phyloP scores from a whole-genome alignment of 2,888 invertebrate species.

The Megamerina dolium region DNA sequence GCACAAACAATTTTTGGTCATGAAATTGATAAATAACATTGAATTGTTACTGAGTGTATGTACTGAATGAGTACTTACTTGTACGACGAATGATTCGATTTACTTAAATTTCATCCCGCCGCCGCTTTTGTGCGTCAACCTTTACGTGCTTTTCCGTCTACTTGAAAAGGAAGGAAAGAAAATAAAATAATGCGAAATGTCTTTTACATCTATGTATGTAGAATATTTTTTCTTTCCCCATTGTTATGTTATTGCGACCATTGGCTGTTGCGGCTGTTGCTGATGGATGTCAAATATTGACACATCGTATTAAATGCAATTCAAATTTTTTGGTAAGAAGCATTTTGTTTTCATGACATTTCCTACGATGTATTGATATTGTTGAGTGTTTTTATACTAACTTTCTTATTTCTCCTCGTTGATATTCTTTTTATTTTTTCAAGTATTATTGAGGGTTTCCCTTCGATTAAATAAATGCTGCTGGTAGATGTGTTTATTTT shows the following conservation, averaged over 20 bases:
- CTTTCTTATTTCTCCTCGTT: not conserved
- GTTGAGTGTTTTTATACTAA: not conserved
- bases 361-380: too few relatives aligned
- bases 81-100: too few relatives aligned
- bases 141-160: not conserved
- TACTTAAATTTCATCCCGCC: too few relatives aligned
- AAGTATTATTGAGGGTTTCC: not conserved
- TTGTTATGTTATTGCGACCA: not conserved
- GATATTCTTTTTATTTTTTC: not conserved
- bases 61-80: too few relatives aligned
- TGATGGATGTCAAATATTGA: conserved; percentile 16
- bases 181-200: too few relatives aligned
- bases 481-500: not conserved
- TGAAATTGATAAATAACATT: conserved; percentile 23
- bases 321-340: conserved; percentile 5
- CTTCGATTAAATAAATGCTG: not conserved
- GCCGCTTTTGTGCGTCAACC: not conserved
- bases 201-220: too few relatives aligned
- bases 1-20: conserved; percentile 12
- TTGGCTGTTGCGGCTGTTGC: conserved; percentile 4
- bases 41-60: not conserved
- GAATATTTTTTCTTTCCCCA: too few relatives aligned
- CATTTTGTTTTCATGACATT: not conserved
- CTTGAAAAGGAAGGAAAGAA: too few relatives aligned
- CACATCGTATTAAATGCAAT: conserved; percentile 12